phyloP scores from a whole-genome alignment of 2,113 vertebrate genomes.

The Eubucco bourcierii region DNA sequence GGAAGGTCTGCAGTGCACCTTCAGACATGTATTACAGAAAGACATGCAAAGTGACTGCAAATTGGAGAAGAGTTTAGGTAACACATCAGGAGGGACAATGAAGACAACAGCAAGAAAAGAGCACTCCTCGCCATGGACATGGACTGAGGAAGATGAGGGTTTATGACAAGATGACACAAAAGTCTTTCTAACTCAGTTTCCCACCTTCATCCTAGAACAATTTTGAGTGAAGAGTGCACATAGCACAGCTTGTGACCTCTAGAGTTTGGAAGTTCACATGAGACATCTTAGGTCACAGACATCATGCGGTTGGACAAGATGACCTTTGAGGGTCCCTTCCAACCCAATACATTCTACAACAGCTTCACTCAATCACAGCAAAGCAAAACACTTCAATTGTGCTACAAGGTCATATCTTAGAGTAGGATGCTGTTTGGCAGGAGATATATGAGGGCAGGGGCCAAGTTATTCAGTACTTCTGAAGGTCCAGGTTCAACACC shows the following conservation, averaged over 20 bases:
- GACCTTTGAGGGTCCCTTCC: too few relatives aligned
- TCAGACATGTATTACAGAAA: accelerated
- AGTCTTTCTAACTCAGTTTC: background rate
- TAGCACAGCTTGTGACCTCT: background rate
- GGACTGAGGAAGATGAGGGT: background rate
- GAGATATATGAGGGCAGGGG: background rate
- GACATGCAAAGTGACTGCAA: background rate
- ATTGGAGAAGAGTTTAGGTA: background rate
- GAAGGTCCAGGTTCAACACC: background rate
- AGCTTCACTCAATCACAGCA: background rate
- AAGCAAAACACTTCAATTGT: background rate
- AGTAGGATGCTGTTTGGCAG: background rate
- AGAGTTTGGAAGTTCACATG: background rate
- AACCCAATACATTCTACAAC: too few relatives aligned
- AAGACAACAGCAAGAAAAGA: background rate
- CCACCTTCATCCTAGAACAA: background rate
- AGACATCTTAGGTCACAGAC: background rate
- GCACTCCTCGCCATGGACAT: accelerated
- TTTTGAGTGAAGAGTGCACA: accelerated
- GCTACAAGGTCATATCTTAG: background rate
- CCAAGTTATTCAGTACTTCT: background rate
- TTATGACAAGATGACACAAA: background rate
- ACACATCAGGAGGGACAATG: accelerated
- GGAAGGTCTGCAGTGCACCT: background rate
- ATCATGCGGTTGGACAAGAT: too few relatives aligned